Base-by-base conservation (phyloP, 53 echinoderm and acorn worm species). In the Luidia sarsii region DNA sequence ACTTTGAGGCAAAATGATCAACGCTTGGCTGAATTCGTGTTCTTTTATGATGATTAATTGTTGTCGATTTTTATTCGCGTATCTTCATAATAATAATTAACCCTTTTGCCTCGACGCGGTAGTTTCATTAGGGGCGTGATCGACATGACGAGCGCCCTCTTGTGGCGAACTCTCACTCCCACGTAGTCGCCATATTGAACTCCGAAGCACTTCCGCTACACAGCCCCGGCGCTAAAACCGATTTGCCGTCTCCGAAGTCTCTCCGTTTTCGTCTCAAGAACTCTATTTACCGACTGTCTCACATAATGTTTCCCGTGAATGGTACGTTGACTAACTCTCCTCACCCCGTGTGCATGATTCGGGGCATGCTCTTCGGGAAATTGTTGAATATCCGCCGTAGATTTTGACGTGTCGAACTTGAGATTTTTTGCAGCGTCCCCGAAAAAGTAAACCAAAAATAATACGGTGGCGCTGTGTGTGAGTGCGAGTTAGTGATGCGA, bases 191-290 rank as follows among this genome's bases (percentile, higher is more conserved):
- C 75, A 75, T 75, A 39, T 75, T 75, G 57, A 54, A 46, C 45
- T 75, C 39, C 22, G 29, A n/a, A n/a, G 60, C 6, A 75, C 75
- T 75, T 75, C 75, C 75, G 75, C 75, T 75, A 61, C 39, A 75
- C n/a, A n/a, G n/a, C n/a, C n/a, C n/a, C n/a, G 59, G 23, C 30
- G 59, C 29, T 35, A n/a, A n/a, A n/a, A n/a, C n/a, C n/a, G n/a
- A n/a, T n/a, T n/a, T n/a, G n/a, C n/a, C n/a, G n/a, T n/a, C n/a
- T n/a, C 20, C 21, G 10, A 30, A 10, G 46, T 14, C 31, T 34
- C n/a, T 30, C 19, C 30, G 59, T 39, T 43, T 50, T 43, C 46
- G 18, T 46, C 19, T 37, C 27, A 32, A 29, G 59, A 60, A 61
- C 31, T 23, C 46, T 13, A 60, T 75, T 61, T 45, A 45, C 43